Evolutionary conservation across 2,113 vertebrate species (phyloP).

Genomic region (Passerina amoena): DNA sequence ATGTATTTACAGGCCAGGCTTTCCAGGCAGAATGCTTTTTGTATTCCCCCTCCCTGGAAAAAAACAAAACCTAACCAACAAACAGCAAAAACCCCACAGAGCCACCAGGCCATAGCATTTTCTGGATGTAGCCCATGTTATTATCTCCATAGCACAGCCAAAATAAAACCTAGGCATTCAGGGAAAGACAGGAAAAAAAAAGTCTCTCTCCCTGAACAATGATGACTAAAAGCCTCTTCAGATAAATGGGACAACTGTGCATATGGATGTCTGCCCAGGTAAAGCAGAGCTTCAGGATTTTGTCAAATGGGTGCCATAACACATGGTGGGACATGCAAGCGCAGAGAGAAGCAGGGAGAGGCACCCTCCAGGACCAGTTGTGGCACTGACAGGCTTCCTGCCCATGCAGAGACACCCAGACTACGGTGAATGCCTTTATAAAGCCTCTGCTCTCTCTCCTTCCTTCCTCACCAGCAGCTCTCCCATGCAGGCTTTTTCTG

Average conservation of each 20-base stretch:
- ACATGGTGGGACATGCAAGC: rapidly evolving
- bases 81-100: neutral
- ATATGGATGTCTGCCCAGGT: neutral
- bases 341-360: neutral
- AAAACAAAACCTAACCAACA: neutral
- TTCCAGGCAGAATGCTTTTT: neutral
- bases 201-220: neutral
- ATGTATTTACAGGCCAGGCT: neutral
- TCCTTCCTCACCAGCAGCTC: neutral
- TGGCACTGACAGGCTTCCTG: neutral
- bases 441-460: neutral
- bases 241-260: neutral
- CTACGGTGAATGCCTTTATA: neutral
- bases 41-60: neutral
- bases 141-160: neutral
- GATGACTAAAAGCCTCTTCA: neutral
- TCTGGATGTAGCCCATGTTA: neutral
- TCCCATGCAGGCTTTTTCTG: neutral
- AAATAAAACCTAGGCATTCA: neutral
- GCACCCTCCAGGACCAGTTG: neutral
- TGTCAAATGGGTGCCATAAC: neutral
- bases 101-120: neutral
- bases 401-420: neutral
- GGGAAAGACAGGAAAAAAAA: neutral
- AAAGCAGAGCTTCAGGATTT: neutral